Base-by-base conservation (phyloP, 2,888 invertebrate species). In the Megamerina dolium region DNA sequence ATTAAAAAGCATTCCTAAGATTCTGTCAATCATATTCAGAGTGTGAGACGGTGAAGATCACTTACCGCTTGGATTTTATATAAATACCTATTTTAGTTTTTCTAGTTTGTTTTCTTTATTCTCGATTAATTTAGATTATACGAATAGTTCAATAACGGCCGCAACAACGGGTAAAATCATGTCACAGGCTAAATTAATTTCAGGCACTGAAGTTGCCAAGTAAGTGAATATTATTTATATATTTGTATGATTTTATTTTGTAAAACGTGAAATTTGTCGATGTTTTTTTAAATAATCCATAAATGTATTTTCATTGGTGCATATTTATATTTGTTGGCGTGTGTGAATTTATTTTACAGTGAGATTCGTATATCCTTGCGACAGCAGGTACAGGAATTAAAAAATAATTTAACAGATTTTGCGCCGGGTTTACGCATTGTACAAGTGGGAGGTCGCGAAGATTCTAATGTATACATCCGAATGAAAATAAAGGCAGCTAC, bases 401-500 rank as follows among this genome's bases (percentile, higher is more conserved):
- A 77, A 37, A 63, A 74, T 41, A 68, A 73, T 49, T 60, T 80
- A 43, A 75, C 83, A 3, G 72, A 76, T 47, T 91, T 87, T 67
- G 70, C 72, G 51, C 85, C 87, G 0, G 84, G 85, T 12, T 75
- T 97, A 52, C 89, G 93, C 17, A 94, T 97, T 63, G 87, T 97
- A 33, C 87, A 97, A 79, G 97, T 99, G 48, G 99, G 99, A 10
- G 87, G 85, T 2, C 79, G 96, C 2, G 92, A 93, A 69, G 97
- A 99, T 73, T 97, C 97, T 33, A 96, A 96, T 75, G 95, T 97
- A 5, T 99, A 99, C 74, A 97, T 99, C 64, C 77, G 91, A 26
- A 92, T 90, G 85, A 99, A 99, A 75, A 79, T 95, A 43, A 90
- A 87, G 69, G 88, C 92, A 1, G 96, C 96, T 0, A 79, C 75